Percentiles rank a stretch among this genome's conserved stretches.
Evolutionary conservation across 2,797 vertebrate genomes (phyloP).

Genomic region (Channa striata): DNA sequence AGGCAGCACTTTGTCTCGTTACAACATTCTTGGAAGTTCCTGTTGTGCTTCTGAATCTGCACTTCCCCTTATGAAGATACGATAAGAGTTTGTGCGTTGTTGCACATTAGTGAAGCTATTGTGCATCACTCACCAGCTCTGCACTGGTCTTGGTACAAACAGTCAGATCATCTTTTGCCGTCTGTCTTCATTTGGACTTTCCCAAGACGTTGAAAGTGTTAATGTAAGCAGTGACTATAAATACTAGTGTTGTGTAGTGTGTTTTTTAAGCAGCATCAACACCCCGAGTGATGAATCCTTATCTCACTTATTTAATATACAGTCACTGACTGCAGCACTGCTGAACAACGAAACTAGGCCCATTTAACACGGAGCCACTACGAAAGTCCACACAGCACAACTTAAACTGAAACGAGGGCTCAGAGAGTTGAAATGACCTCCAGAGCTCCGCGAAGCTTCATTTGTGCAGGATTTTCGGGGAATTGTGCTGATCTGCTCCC

Average conservation of each 20-base stretch:
- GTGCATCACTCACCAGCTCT: not conserved
- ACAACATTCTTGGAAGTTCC: too few relatives aligned
- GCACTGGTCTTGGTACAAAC: not conserved
- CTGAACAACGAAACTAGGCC: constrained; percentile 9
- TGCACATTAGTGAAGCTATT: too few relatives aligned
- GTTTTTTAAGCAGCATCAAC: constrained; percentile 1
- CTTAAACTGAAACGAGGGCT: constrained; percentile 21
- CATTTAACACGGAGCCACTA: constrained; percentile 21
- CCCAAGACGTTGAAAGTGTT: not conserved
- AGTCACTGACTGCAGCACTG: constrained; percentile 18
- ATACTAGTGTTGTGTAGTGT: not conserved
- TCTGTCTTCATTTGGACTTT: constrained; percentile 2
- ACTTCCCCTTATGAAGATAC: too few relatives aligned
- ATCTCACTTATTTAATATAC: constrained; percentile 37
- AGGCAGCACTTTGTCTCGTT: too few relatives aligned
- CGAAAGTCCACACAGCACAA: constrained; percentile 29
- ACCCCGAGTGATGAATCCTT: constrained; percentile 8
- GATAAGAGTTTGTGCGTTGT: too few relatives aligned
- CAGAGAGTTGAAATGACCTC: constrained; percentile 33
- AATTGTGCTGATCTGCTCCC: constrained; percentile 63
- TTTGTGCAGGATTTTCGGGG: constrained; percentile 31
- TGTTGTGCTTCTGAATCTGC: too few relatives aligned
- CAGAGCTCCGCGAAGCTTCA: constrained; percentile 16
- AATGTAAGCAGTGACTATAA: not conserved
- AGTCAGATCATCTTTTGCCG: too few relatives aligned